Evolutionary conservation across 2,888 invertebrate genomes (phyloP), one percentile per base, ranked within the genome.

Genomic region (Elaeidobius kamerunicus): DNA sequence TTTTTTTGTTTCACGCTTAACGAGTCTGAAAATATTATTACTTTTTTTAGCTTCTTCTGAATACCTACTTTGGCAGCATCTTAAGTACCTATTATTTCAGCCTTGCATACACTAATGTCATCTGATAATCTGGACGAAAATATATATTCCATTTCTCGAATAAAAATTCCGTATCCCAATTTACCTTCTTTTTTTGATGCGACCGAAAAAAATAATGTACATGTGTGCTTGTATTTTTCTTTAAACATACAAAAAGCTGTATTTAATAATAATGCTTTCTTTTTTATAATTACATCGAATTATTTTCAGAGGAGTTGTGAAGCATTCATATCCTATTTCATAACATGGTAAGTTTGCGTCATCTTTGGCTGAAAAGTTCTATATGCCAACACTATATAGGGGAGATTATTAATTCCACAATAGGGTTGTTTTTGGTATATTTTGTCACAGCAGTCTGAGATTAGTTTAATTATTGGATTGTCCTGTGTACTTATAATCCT

Each of bases 1-100:
- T 15, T 35, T 16, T 35, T 35, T 16, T 35, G 15, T 3, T 15
- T 35, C 2, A 16, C 35, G 15, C 15, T 35, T 15, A 35, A 11
- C 2, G 35, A 35, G 15, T 35, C 35, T 35, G 35, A 35, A 16
- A 35, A 35, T 3, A 35, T 35, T 14, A 35, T 35, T 16, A 11
- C 35, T 5, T n/a, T 35, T 35, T 35, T 35, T 14, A 35, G 35
- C 11, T 2, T 14, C 15, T 35, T 35, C 15, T 35, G 35, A 14
- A 35, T 7, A 3, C 3, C 35, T 3, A 16, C 16, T 16, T 16
- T 35, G 4, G 11, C 35, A 16, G 35, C 35, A 35, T 35, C 16
- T 3, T 35, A 16, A 11, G 15, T 35, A 11, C 15, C 35, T 15
- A 35, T n/a, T 15, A 35, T 35, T 35, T 35, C 35, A 2, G 38